These are phyloP conservation scores for Aethes cnicana DNA, from an alignment of 2,888 invertebrate genomes.

Conservation along the genomic window DNA sequence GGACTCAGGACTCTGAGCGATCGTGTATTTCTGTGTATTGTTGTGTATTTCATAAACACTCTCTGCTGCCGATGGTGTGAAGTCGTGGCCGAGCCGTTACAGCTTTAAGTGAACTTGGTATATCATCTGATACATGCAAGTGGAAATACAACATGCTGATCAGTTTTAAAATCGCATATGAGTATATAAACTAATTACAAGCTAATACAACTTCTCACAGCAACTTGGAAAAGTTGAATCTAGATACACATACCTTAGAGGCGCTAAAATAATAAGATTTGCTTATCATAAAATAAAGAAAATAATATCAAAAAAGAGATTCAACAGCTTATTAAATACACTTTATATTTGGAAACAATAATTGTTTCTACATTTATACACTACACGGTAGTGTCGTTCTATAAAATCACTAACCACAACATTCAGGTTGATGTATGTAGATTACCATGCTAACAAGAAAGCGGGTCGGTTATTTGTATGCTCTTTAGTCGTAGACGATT, in stretches of 20 bases:
- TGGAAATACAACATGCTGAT: conserved; percentile 29
- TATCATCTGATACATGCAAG: conserved; percentile 20
- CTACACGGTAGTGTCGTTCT: conserved; percentile 43
- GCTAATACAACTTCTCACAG: conserved; percentile 24
- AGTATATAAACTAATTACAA: conserved; percentile 28
- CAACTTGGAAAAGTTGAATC: conserved; percentile 20
- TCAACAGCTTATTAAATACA: conserved; percentile 24
- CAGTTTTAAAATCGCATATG: conserved; percentile 12
- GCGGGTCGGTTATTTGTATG: conserved; percentile 29
- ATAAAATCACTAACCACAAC: conserved; percentile 43
- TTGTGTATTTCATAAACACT: background rate
- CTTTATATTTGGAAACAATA: conserved; percentile 23
- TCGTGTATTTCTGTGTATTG: no score
- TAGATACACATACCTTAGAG: conserved; percentile 25
- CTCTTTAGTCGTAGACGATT: conserved; percentile 17
- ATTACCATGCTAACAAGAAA: conserved; percentile 50
- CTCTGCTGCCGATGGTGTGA: conserved; percentile 10
- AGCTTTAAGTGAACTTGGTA: conserved; percentile 7
- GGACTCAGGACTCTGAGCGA: no score
- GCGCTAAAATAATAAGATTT: conserved; percentile 10
- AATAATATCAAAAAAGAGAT: conserved; percentile 20
- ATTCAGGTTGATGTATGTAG: conserved; percentile 39
- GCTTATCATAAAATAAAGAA: conserved; percentile 14
- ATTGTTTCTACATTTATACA: conserved; percentile 33
- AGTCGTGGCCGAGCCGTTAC: no score